Evolutionary conservation across 2,113 vertebrate genomes (phyloP), one percentile per base, ranked within the genome.

Genomic region (Calonectris borealis): DNA sequence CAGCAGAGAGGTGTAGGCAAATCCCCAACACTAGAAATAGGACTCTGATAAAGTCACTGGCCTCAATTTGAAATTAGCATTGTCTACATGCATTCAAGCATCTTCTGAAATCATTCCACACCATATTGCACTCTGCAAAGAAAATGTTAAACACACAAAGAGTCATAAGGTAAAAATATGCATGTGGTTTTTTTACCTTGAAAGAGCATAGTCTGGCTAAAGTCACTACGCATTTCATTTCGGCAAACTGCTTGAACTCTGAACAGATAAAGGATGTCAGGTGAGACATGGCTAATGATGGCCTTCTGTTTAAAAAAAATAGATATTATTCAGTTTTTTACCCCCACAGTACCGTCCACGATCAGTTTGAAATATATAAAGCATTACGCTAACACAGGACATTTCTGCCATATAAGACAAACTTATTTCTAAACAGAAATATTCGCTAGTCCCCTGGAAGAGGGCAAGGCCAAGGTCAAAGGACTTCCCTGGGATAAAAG

Each of bases 151-250:
- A 73, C 51, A 88, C 77, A 68, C 14, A 96, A 21, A 89, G 14
- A 91, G 49, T 22, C 38, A 48, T 54, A 88, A 83, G 29, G 25
- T 26, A 86, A 95, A 92, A 91, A 94, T 83, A 69, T 16, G n/a
- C 70, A 86, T 57, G 29, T 87, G 73, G 0, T 18, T n/a, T 88
- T 51, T 97, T 97, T 98, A 99, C 99, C 99, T 98, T 99, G 99
- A 96, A 99, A 99, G 85, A 99, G 98, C 99, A 99, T 99, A 79
- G 99, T 99, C 97, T 99, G 99, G 98, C 99, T 99, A 98, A 99
- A 99, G 98, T 99, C 99, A 79, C 99, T 99, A 97, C 99, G 99
- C 98, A 99, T 99, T 98, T 99, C 99, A 38, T 99, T 99, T 94
- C 97, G 98, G 97, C 99, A 99, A 93, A 99, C 98, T 8, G 99